phyloP scores from a whole-genome alignment of 1,140 invertebrate genomes.

The Drosophila leontia region DNA sequence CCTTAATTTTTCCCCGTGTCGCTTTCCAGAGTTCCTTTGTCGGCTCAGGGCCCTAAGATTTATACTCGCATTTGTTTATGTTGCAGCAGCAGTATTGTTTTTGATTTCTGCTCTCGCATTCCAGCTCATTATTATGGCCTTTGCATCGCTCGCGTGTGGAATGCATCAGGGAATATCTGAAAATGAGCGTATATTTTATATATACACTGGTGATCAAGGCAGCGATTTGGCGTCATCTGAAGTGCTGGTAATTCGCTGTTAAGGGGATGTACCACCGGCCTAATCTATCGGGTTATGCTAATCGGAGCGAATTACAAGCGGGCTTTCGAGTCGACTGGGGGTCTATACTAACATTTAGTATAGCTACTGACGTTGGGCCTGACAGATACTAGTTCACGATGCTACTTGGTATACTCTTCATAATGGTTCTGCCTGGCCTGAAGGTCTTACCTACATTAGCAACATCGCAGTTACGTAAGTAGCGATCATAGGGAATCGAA shows the following conservation, averaged over 20 bases:
- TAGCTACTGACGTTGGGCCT: neutral
- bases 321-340: neutral
- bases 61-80: constrained; percentile 76
- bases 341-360: neutral
- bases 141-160: constrained; percentile 49
- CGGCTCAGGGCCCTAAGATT: constrained; percentile 47
- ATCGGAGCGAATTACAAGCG: neutral
- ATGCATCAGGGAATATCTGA: constrained; percentile 18
- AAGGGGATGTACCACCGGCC: neutral
- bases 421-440: neutral
- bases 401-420: neutral
- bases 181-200: constrained; percentile 10
- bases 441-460: neutral
- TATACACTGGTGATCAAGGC: neutral
- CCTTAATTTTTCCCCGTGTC: neutral
- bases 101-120: constrained; percentile 47
- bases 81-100: constrained; percentile 46
- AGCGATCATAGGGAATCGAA: neutral
- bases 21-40: constrained; percentile 14
- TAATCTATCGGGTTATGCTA: constrained; percentile 5
- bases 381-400: neutral
- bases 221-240: neutral
- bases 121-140: constrained; percentile 72
- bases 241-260: neutral
- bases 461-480: constrained; percentile 2